A percentile compares a stretch with the other conserved stretches of the same genome.
These are phyloP conservation scores for Pyrocephalus nanus DNA, from an alignment of 2,797 vertebrate species.

Conservation along the genomic window DNA sequence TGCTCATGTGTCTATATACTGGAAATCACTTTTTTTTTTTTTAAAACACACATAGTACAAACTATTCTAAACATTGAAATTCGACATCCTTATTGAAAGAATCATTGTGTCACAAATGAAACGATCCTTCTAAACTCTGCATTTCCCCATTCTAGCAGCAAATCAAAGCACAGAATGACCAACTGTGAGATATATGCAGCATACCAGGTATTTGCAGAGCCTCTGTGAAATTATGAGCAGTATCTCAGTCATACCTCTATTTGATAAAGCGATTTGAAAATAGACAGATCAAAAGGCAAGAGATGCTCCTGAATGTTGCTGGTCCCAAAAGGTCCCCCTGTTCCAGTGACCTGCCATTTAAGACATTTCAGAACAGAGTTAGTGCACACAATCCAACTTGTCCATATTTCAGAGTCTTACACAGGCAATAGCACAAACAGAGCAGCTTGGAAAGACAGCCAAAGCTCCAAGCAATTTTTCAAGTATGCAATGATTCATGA, in stretches of 20 bases:
- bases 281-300: constrained; percentile 90
- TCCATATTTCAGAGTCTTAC: not conserved
- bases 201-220: not conserved
- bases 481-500: not conserved
- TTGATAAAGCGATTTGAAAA: constrained; percentile 95
- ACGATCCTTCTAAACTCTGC: not conserved
- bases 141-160: not conserved
- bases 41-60: not conserved
- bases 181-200: not conserved
- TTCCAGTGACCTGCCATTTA: constrained; percentile 84
- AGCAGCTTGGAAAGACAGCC: not conserved
- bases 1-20: not conserved
- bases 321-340: constrained; percentile 86
- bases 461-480: not conserved
- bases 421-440: not conserved
- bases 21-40: not conserved
- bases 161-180: not conserved
- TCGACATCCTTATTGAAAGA: not conserved
- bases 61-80: not conserved
- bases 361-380: not conserved
- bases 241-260: constrained; percentile 84
- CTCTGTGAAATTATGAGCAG: not conserved
- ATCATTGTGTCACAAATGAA: not conserved
- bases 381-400: not conserved
- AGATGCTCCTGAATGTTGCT: constrained; percentile 93